Conservation (phyloP, 2,113 vertebrate genomes). For the Elgaria multicarinata region DNA sequence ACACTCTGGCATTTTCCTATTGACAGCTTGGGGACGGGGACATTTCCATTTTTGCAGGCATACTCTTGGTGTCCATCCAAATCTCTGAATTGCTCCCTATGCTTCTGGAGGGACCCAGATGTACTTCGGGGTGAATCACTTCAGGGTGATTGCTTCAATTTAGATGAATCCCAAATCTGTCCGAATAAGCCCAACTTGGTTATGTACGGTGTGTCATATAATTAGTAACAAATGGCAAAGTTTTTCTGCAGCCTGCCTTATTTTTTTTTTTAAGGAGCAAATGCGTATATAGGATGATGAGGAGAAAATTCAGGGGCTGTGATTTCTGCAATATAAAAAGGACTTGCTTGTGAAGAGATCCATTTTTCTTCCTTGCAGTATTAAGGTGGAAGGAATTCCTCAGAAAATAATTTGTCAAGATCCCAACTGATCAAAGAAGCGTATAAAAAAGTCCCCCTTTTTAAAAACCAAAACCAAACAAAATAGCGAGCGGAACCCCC, state of each 20-base stretch:
- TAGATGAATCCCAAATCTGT: too few relatives aligned
- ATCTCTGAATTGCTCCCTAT: too few relatives aligned
- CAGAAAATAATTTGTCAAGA: conserved; percentile 83
- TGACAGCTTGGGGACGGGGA: too few relatives aligned
- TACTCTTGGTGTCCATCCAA: too few relatives aligned
- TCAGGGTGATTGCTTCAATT: too few relatives aligned
- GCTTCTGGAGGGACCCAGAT: too few relatives aligned
- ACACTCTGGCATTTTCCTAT: too few relatives aligned
- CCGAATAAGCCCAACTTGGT: too few relatives aligned
- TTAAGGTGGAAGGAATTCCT: conserved; percentile 78
- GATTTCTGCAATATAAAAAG: conserved; percentile 74
- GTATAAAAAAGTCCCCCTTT: conserved; percentile 70
- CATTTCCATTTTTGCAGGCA: too few relatives aligned
- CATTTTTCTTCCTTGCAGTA: conserved; percentile 52
- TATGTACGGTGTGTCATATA: too few relatives aligned
- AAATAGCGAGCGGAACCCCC: conserved; percentile 26
- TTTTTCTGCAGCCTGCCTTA: conserved; percentile 21
- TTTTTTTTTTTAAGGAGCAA: background rate
- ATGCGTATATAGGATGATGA: conserved; percentile 41
- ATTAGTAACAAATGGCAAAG: background rate
- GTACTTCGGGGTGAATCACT: too few relatives aligned
- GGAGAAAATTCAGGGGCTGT: conserved; percentile 38
- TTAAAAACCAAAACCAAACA: conserved; percentile 39
- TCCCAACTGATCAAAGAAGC: conserved; percentile 79
- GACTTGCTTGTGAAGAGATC: conserved; percentile 68